phyloP scores from a whole-genome alignment of 1,140 invertebrate genomes.

The Sesamia nonagrioides region DNA sequence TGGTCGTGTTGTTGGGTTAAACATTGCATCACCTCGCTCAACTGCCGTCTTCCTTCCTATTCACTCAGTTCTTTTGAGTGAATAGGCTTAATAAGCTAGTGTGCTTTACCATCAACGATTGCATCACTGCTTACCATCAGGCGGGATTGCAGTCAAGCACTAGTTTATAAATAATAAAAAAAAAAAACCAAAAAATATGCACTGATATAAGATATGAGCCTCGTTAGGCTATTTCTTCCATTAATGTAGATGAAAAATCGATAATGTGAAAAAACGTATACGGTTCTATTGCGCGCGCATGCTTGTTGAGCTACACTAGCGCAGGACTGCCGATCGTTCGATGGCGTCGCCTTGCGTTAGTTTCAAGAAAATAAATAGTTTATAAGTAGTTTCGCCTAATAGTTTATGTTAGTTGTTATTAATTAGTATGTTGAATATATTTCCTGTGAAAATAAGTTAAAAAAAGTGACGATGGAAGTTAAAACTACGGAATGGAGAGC shows the following conservation, averaged over 20 bases:
- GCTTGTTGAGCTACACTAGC: constrained; percentile 38
- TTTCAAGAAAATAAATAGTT: constrained; percentile 49
- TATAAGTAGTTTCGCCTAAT: constrained; percentile 26
- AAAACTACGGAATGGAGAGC: constrained; percentile 79
- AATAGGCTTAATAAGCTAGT: no score
- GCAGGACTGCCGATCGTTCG: constrained; percentile 25
- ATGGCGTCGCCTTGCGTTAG: constrained; percentile 57
- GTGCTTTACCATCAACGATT: no score
- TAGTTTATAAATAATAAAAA: no score
- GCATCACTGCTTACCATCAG: no score
- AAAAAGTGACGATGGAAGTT: constrained; percentile 72
- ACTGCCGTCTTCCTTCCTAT: no score
- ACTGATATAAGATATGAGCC: no score
- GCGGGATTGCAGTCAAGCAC: no score
- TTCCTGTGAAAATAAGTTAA: constrained; percentile 65
- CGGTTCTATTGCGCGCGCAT: constrained; percentile 2
- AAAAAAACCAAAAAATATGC: no score
- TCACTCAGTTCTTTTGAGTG: no score
- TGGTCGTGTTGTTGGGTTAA: no score
- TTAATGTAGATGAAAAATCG: constrained; percentile 43
- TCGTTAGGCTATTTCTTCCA: constrained; percentile 5
- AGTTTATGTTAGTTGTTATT: constrained; percentile 57
- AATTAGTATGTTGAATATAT: constrained; percentile 66
- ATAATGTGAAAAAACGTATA: constrained; percentile 13
- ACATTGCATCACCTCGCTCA: no score